Percentiles rank a stretch among this genome's conserved stretches.
phyloP scores from a whole-genome alignment of 2,797 vertebrate species.

The Agapornis canus region DNA sequence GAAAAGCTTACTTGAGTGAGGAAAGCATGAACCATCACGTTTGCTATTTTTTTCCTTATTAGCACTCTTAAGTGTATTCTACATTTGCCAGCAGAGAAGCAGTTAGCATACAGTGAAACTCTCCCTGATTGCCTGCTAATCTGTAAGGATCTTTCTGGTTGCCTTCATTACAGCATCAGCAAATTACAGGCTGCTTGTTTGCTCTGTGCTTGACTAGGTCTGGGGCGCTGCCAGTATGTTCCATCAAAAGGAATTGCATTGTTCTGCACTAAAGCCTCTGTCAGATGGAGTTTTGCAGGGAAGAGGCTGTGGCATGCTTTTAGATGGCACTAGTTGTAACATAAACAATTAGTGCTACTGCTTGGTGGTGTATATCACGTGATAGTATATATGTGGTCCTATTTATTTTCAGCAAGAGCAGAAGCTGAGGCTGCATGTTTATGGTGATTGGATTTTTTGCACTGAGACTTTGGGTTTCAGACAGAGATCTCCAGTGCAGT shows the following conservation, averaged over 20 bases:
- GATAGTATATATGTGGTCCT: not conserved
- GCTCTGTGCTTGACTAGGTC: not conserved
- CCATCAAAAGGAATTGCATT: not conserved
- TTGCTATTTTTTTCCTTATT: not conserved
- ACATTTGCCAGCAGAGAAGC: not conserved
- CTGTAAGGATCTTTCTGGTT: not conserved
- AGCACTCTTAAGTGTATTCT: not conserved
- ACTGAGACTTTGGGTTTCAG: not conserved
- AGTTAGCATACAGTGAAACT: not conserved
- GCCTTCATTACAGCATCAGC: constrained; percentile 1
- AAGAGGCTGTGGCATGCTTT: not conserved
- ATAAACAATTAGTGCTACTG: not conserved
- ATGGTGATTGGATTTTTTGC: not conserved
- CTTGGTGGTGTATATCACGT: rapidly evolving
- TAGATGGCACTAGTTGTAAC: not conserved
- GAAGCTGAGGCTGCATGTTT: not conserved
- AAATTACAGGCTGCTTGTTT: constrained; percentile 15
- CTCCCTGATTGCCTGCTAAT: constrained; percentile 1
- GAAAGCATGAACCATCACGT: not conserved
- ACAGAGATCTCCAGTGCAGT: no score
- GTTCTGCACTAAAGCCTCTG: not conserved
- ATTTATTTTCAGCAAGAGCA: not conserved
- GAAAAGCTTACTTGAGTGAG: not conserved
- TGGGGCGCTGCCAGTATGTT: not conserved
- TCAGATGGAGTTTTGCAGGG: not conserved